Evolutionary conservation across 2,888 invertebrate genomes (phyloP), one percentile per base, ranked within the genome.

Genomic region (Aromia moschata): DNA sequence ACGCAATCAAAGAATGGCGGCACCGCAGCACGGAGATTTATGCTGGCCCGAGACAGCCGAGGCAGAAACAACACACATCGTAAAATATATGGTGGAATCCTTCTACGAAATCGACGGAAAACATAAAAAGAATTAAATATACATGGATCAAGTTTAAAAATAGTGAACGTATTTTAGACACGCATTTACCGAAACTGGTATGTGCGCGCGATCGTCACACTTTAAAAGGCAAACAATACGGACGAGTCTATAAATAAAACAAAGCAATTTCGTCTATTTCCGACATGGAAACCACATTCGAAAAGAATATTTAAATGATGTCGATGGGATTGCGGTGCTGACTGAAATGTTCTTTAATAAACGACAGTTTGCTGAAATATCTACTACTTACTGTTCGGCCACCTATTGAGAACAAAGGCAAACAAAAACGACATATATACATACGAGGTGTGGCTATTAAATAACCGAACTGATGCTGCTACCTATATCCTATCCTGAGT

Each of bases 71-170:
- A 25, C 3, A 33, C n/a, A n/a, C n/a, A 33, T 33, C 33, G n/a
- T 11, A 2, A 33, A 33, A 33, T n/a, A 25, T 25, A 33, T 33
- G 2, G 33, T 33, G 33, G 5, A 33, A 11, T 11, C 2, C 11
- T 33, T 7, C 11, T 33, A 10, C 33, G 10, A 11, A 2, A 47
- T 20, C 38, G 15, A 38, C 37, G 15, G 4, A 49, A 38, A 37
- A 49, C 15, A 18, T 25, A 38, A 38, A n/a, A 49, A 43, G 49
- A 37, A 25, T 49, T 38, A 38, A 20, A 49, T 49, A 18, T 20
- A 49, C 37, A 37, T 49, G 38, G 38, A 38, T 49, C 38, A 15
- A 14, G 38, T 11, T 11, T 40, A 25, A 37, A 49, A 49, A 38
- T 49, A 49, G 38, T 7, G 11, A 25, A 49, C n/a, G 14, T 37